Conservation (phyloP, 2,888 invertebrate species). For the Hyposoter didymator region DNA sequence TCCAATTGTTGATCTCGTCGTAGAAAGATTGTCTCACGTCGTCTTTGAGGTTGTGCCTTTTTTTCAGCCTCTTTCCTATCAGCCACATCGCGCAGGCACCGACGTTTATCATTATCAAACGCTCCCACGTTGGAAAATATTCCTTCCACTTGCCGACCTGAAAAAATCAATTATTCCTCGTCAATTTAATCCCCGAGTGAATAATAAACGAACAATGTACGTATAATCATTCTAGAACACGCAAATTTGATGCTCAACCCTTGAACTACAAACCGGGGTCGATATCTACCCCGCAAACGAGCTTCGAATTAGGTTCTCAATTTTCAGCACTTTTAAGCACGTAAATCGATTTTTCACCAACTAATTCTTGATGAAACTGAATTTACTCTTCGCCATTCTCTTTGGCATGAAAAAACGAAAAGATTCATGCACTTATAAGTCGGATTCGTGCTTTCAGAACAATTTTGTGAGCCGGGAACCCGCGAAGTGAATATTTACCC, state of each 20-base stretch:
- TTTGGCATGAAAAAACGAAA: no score
- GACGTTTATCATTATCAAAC: slow-evolving; percentile 94
- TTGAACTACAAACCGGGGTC: no score
- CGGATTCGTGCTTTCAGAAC: no score
- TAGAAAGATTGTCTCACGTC: slow-evolving; percentile 96
- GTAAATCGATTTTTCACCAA: no score
- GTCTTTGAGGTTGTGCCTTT: slow-evolving; percentile 92
- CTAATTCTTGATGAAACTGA: no score
- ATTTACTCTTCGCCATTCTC: no score
- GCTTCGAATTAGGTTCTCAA: no score
- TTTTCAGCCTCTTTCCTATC: slow-evolving; percentile 95
- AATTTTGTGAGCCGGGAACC: not conserved
- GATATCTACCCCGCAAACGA: no score
- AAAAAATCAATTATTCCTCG: slow-evolving; percentile 3
- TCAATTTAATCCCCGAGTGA: not conserved
- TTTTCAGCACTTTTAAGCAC: no score
- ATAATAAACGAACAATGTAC: not conserved
- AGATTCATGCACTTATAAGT: no score
- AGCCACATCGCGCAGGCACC: slow-evolving; percentile 98
- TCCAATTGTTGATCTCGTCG: slow-evolving; percentile 94
- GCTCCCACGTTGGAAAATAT: slow-evolving; percentile 94
- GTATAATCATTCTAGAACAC: not conserved
- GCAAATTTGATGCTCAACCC: not conserved
- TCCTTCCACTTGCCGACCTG: slow-evolving; percentile 95
- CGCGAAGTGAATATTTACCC: no score